phyloP scores from a whole-genome alignment of 1,140 invertebrate genomes.

The Hestina assimilis region DNA sequence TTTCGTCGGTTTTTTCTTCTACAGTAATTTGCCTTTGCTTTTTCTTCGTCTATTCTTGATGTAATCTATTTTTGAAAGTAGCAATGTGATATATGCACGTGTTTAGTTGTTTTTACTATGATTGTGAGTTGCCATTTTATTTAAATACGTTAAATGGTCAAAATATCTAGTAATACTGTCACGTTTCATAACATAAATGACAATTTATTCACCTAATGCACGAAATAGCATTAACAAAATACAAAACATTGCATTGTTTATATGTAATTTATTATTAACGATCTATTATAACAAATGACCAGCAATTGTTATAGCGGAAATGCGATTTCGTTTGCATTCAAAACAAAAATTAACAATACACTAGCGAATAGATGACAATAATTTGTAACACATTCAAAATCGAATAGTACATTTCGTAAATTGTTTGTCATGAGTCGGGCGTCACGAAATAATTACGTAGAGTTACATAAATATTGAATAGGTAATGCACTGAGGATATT shows the following conservation, averaged over 20 bases:
- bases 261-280: slow-evolving; percentile 37
- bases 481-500: slow-evolving; percentile 42
- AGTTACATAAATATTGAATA: slow-evolving; percentile 45
- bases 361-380: slow-evolving; percentile 35
- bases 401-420: slow-evolving; percentile 33
- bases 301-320: slow-evolving; percentile 26
- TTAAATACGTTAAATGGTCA: no score
- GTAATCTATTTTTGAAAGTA: no score
- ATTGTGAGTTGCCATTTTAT: no score
- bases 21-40: no score
- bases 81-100: no score
- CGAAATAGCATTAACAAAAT: slow-evolving; percentile 8
- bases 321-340: slow-evolving; percentile 31
- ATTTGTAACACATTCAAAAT: slow-evolving; percentile 38
- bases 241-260: slow-evolving; percentile 25
- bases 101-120: no score
- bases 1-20: no score
- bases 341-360: slow-evolving; percentile 40
- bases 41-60: no score
- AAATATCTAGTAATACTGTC: background rate
- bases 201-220: slow-evolving; percentile 20
- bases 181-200: background rate
- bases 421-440: slow-evolving; percentile 37
- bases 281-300: slow-evolving; percentile 34
- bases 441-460: slow-evolving; percentile 48